Evolutionary conservation across 2,888 invertebrate genomes (phyloP).

Genomic region (Diloba caeruleocephala): DNA sequence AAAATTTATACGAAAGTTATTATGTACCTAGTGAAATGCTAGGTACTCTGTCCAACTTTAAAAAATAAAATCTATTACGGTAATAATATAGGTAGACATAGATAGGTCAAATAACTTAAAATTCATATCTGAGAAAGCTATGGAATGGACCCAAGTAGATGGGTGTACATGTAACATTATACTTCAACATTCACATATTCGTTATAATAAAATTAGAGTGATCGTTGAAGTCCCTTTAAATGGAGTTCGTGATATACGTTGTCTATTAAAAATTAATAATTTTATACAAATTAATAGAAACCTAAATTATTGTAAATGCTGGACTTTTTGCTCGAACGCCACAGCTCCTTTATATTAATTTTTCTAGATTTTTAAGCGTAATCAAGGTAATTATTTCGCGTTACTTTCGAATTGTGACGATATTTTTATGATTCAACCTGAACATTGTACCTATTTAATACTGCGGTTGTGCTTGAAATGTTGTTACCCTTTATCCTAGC

Average conservation of each 20-base stretch:
- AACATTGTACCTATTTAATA: conserved; percentile 43
- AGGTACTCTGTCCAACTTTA: conserved; percentile 47
- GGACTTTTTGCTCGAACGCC: conserved; percentile 81
- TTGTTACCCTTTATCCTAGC: conserved; percentile 37
- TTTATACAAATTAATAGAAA: conserved; percentile 71
- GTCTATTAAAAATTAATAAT: conserved; percentile 63
- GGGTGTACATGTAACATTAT: conserved; percentile 26
- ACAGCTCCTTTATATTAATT: conserved; percentile 68
- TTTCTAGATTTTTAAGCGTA: conserved; percentile 59
- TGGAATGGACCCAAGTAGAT: conserved; percentile 4
- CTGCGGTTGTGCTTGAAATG: conserved; percentile 50
- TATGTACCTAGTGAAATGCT: conserved; percentile 32
- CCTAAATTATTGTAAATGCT: conserved; percentile 72
- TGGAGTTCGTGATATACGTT: conserved; percentile 49
- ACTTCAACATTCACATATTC: conserved; percentile 28
- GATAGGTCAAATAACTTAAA: conserved; percentile 41
- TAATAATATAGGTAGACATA: conserved; percentile 40
- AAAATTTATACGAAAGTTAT: conserved; percentile 35
- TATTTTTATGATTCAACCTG: conserved; percentile 35
- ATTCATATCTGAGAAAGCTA: conserved; percentile 40
- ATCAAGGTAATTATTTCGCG: conserved; percentile 48
- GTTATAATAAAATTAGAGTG: conserved; percentile 38
- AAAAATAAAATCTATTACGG: conserved; percentile 30
- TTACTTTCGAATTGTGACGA: conserved; percentile 46
- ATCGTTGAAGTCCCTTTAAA: conserved; percentile 48